phyloP scores from a whole-genome alignment of 2,888 invertebrate genomes.

The Campoletis raptor region DNA sequence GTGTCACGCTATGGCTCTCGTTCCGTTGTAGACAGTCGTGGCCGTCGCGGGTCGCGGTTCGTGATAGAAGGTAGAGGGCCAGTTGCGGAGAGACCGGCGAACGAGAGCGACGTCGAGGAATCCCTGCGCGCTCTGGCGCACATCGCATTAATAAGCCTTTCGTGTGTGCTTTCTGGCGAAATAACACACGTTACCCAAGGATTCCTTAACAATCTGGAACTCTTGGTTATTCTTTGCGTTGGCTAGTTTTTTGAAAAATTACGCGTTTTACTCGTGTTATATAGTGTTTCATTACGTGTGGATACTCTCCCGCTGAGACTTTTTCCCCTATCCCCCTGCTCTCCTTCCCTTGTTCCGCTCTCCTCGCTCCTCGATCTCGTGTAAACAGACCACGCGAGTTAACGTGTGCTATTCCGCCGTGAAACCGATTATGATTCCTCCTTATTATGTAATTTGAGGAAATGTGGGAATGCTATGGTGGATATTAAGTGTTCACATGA shows the following conservation, averaged over 20 bases:
- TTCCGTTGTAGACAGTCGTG: constrained; percentile 9
- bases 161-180: constrained; percentile 19
- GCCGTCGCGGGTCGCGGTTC: constrained; percentile 24
- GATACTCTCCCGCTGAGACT: constrained; percentile 50
- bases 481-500: constrained; percentile 78
- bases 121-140: constrained; percentile 36
- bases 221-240: neutral
- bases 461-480: constrained; percentile 79
- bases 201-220: constrained; percentile 17
- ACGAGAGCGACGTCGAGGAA: constrained; percentile 46
- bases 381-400: constrained; percentile 69
- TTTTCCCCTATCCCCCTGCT: neutral
- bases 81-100: constrained; percentile 64
- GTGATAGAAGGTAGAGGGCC: constrained; percentile 9
- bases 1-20: constrained; percentile 18
- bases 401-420: constrained; percentile 49
- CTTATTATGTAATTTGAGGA: constrained; percentile 76
- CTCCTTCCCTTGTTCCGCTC: constrained; percentile 3
- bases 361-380: constrained; percentile 52
- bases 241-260: constrained; percentile 28
- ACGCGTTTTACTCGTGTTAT: constrained; percentile 19
- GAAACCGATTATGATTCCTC: constrained; percentile 72
- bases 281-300: constrained; percentile 31
- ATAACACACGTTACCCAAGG: constrained; percentile 27
- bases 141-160: constrained; percentile 18